phyloP scores from a whole-genome alignment of 2,113 vertebrate species.

The Dipodomys spectabilis region DNA sequence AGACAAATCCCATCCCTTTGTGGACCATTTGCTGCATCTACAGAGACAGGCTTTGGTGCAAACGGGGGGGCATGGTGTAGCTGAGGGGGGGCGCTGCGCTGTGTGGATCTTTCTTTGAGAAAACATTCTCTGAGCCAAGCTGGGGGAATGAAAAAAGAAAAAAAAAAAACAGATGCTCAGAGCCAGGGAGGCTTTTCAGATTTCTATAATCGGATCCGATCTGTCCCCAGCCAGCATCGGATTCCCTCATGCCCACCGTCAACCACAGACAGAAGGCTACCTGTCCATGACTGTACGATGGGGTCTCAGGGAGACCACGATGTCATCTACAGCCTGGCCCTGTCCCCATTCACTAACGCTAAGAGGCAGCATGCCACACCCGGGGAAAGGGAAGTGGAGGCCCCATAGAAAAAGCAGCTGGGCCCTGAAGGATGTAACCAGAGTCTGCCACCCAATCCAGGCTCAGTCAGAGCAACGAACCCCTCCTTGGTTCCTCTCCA shows the following conservation, averaged over 20 bases:
- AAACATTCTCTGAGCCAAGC: neutral
- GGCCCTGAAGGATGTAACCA: neutral
- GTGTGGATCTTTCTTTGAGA: neutral
- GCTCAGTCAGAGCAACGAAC: neutral
- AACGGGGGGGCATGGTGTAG: neutral
- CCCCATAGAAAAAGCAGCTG: neutral
- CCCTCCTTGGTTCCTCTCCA: neutral
- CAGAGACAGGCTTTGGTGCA: neutral
- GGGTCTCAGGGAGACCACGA: neutral
- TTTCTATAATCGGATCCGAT: neutral
- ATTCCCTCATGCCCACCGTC: neutral
- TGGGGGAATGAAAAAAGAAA: neutral
- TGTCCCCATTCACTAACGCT: neutral
- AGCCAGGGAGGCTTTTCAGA: neutral
- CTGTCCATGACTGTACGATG: neutral
- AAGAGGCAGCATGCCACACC: neutral
- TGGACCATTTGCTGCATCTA: neutral
- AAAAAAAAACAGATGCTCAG: constrained; percentile 21
- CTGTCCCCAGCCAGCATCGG: neutral
- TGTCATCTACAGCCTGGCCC: neutral
- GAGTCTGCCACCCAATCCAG: neutral
- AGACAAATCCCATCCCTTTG: neutral
- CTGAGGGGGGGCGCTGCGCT: neutral
- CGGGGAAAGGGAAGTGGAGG: too few relatives aligned
- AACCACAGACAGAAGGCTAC: neutral